Percentiles rank a stretch among this genome's conserved stretches.
Conservation (phyloP, 2,888 invertebrate genomes). For the Saturnia japonica region DNA sequence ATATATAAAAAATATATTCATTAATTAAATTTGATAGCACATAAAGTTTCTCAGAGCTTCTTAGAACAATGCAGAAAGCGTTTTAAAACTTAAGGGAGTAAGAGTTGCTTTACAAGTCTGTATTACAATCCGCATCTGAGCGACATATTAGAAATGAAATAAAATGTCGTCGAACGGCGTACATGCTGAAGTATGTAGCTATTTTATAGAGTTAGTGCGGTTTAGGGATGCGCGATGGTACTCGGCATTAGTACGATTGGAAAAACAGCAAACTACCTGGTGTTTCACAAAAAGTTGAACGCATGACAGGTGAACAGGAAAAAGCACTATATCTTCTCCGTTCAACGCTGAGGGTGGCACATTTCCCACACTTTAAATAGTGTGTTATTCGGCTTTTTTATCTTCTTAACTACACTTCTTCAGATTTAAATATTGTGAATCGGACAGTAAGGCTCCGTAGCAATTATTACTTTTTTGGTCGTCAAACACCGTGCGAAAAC, state of each 20-base stretch:
- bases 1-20: neutral
- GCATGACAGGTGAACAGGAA: slow-evolving; percentile 53
- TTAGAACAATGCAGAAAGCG: neutral
- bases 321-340: slow-evolving; percentile 34
- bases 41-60: neutral
- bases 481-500: too few relatives aligned
- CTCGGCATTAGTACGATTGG: slow-evolving; percentile 50
- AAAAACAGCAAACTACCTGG: slow-evolving; percentile 59
- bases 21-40: neutral
- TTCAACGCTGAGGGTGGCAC: neutral
- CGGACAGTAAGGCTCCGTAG: neutral
- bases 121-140: neutral
- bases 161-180: neutral
- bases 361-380: slow-evolving; percentile 5
- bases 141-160: slow-evolving; percentile 7
- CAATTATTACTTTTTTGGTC: too few relatives aligned
- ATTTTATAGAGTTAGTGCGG: slow-evolving; percentile 50
- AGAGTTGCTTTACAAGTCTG: neutral
- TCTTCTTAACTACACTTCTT: neutral
- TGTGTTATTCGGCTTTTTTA: neutral
- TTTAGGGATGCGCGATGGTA: slow-evolving; percentile 59
- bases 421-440: neutral
- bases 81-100: neutral
- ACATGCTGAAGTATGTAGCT: slow-evolving; percentile 38
- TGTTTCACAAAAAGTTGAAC: slow-evolving; percentile 52